phyloP scores from a whole-genome alignment of 2,113 vertebrate genomes.

The Thymallus thymallus region DNA sequence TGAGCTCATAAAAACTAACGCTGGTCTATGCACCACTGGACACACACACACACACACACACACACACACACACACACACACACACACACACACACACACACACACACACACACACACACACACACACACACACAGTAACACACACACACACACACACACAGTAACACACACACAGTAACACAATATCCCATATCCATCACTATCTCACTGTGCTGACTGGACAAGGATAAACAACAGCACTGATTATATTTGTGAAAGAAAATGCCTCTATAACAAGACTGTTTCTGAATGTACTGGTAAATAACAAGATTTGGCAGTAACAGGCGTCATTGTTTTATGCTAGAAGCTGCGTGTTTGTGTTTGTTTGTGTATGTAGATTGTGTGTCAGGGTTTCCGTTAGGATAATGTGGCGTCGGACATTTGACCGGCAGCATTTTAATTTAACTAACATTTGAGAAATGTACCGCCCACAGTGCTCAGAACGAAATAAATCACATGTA shows the following conservation, averaged over 20 bases:
- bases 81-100: no score
- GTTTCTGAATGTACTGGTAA: background rate
- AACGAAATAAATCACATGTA: no score
- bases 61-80: background rate
- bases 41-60: background rate
- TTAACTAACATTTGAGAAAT: no score
- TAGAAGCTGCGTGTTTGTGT: no score
- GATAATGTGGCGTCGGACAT: no score
- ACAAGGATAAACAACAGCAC: background rate
- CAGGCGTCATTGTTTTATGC: no score
- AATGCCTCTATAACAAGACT: background rate
- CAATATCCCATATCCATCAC: background rate
- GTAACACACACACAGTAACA: constrained; percentile 8
- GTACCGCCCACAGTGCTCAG: no score
- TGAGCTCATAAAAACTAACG: constrained; percentile 24
- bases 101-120: no score
- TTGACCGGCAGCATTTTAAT: no score
- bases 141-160: background rate
- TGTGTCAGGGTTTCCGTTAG: background rate
- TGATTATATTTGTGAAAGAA: background rate
- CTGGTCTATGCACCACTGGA: constrained; percentile 14
- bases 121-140: constrained; percentile 26
- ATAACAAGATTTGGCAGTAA: background rate
- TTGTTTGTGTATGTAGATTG: background rate
- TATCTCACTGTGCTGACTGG: background rate